These are phyloP conservation scores for Rhinolophus ferrumequinum DNA, from an alignment of 2,113 vertebrate genomes.

Conservation along the genomic window DNA sequence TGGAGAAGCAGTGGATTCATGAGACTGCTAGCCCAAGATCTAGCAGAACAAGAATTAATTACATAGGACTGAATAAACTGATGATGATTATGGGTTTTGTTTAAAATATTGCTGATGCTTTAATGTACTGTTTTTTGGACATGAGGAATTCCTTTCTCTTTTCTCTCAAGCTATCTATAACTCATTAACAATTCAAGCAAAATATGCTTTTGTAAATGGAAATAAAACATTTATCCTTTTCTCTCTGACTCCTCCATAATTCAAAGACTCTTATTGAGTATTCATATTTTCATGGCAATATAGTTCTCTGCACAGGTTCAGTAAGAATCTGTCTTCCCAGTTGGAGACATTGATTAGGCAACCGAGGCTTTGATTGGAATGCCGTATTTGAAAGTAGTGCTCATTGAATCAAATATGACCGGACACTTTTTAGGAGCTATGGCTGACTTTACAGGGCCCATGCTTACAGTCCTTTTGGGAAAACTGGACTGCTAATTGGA, in stretches of 20 bases:
- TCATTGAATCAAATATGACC: slow-evolving; percentile 13
- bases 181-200: slow-evolving; percentile 9
- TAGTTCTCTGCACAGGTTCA: background rate
- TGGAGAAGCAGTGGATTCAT: background rate
- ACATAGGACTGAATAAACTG: slow-evolving; percentile 35
- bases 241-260: background rate
- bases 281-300: slow-evolving; percentile 36
- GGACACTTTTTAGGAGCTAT: slow-evolving; percentile 15
- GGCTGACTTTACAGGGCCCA: background rate
- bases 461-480: background rate
- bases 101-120: slow-evolving; percentile 58
- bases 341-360: background rate
- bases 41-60: slow-evolving; percentile 59
- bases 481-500: background rate
- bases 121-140: slow-evolving; percentile 15
- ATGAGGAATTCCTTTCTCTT: background rate
- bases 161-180: slow-evolving; percentile 26
- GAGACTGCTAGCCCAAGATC: slow-evolving; percentile 26
- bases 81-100: slow-evolving; percentile 42
- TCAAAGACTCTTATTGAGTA: background rate
- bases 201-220: background rate
- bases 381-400: slow-evolving; percentile 8
- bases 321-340: background rate
- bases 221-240: slow-evolving; percentile 37
- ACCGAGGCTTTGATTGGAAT: background rate